phyloP scores from a whole-genome alignment of 2,113 vertebrate species.

The Psephotus haematonotus region DNA sequence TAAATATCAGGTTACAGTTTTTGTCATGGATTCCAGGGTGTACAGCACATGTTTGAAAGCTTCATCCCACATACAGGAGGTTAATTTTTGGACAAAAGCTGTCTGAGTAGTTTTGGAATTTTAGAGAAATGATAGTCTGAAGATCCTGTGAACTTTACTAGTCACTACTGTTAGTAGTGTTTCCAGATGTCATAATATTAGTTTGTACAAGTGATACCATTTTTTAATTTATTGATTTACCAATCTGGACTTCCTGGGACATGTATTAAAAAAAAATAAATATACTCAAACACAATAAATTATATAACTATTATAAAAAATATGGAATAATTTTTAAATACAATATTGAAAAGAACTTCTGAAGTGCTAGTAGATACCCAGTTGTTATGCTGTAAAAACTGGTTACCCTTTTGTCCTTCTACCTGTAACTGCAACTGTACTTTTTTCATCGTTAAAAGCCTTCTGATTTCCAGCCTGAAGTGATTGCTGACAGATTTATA shows the following conservation, averaged over 20 bases:
- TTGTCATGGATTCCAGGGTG: not conserved
- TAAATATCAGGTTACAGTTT: not conserved
- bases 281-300: not conserved
- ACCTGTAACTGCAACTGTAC: not conserved
- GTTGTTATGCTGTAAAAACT: not conserved
- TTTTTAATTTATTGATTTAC: not conserved
- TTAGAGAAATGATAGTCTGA: not conserved
- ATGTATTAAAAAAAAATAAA: not conserved
- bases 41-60: not conserved
- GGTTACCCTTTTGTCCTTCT: not conserved
- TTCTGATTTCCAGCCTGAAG: not conserved
- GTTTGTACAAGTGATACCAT: not conserved
- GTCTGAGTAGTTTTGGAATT: not conserved
- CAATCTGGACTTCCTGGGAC: not conserved
- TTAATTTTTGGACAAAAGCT: not conserved
- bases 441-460: not conserved
- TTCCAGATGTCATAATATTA: not conserved
- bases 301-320: not conserved
- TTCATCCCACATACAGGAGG: not conserved
- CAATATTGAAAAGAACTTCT: not conserved
- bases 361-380: not conserved
- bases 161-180: not conserved
- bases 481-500: not conserved
- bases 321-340: not conserved
- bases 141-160: not conserved